These are phyloP conservation scores for Gobius niger DNA, from an alignment of 2,113 vertebrate species.

Conservation along the genomic window DNA sequence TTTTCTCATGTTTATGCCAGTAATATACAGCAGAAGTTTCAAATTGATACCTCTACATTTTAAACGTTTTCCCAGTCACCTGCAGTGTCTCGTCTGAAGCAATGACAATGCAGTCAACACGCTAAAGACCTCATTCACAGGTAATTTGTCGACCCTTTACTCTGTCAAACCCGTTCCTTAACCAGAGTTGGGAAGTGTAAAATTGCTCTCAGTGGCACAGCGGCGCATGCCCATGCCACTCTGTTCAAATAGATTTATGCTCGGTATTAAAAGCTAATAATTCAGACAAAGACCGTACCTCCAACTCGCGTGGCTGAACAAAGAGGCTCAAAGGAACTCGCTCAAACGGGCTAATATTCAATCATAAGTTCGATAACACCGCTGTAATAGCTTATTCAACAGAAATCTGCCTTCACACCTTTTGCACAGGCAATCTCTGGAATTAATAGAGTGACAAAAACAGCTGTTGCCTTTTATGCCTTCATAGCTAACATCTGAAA, in stretches of 20 bases:
- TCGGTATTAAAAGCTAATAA: slow-evolving; percentile 69
- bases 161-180: slow-evolving; percentile 17
- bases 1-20: too few relatives aligned
- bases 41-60: too few relatives aligned
- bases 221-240: neutral
- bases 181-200: slow-evolving; percentile 25
- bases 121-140: neutral
- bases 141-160: slow-evolving; percentile 18
- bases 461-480: slow-evolving; percentile 53
- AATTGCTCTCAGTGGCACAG: slow-evolving; percentile 13
- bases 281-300: slow-evolving; percentile 55
- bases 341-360: slow-evolving; percentile 67
- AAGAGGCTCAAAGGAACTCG: slow-evolving; percentile 47
- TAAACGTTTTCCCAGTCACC: too few relatives aligned
- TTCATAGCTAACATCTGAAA: slow-evolving; percentile 36
- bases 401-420: slow-evolving; percentile 62
- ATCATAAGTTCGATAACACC: slow-evolving; percentile 70
- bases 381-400: slow-evolving; percentile 66
- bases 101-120: neutral
- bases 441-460: slow-evolving; percentile 65
- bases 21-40: too few relatives aligned
- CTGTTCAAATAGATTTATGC: slow-evolving; percentile 64
- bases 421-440: slow-evolving; percentile 71
- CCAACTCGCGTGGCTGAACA: slow-evolving; percentile 61
- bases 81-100: too few relatives aligned